A percentile compares a stretch with the other conserved stretches of the same genome.
phyloP scores from a whole-genome alignment of 2,113 vertebrate species.

The Corynorhinus townsendii region DNA sequence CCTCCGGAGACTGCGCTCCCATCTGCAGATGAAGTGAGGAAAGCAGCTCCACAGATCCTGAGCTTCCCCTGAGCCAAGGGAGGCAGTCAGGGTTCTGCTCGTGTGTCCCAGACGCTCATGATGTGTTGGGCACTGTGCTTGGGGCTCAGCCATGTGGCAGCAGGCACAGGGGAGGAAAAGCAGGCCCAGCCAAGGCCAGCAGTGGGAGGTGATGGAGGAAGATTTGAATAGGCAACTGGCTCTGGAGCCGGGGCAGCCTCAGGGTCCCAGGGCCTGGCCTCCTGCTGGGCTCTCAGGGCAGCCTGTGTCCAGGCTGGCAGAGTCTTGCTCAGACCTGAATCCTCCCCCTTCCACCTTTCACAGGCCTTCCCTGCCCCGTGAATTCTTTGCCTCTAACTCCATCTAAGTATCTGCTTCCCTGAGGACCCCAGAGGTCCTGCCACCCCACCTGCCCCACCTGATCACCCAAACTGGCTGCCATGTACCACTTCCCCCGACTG shows the following conservation, averaged over 20 bases:
- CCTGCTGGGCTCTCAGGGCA: background rate
- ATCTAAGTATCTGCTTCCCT: background rate
- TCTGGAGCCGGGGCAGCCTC: background rate
- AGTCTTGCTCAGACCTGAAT: background rate
- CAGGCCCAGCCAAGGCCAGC: rapidly evolving
- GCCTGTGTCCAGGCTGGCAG: background rate
- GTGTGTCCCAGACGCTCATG: rapidly evolving
- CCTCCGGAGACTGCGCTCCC: background rate
- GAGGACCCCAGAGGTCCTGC: background rate
- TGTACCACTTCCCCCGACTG: rapidly evolving
- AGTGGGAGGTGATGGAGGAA: background rate
- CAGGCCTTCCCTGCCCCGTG: background rate
- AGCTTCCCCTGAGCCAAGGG: background rate
- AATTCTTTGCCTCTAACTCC: background rate
- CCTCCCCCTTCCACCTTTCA: background rate
- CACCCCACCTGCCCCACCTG: background rate
- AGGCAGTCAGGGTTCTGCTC: background rate
- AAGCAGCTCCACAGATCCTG: background rate
- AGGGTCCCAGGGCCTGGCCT: background rate
- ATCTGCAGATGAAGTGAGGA: background rate
- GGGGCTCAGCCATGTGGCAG: background rate
- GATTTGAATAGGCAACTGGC: background rate
- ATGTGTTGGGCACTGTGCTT: background rate
- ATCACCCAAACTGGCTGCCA: background rate
- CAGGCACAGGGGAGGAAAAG: background rate